phyloP scores from a whole-genome alignment of 2,797 vertebrate genomes.

The Zalophus californianus region DNA sequence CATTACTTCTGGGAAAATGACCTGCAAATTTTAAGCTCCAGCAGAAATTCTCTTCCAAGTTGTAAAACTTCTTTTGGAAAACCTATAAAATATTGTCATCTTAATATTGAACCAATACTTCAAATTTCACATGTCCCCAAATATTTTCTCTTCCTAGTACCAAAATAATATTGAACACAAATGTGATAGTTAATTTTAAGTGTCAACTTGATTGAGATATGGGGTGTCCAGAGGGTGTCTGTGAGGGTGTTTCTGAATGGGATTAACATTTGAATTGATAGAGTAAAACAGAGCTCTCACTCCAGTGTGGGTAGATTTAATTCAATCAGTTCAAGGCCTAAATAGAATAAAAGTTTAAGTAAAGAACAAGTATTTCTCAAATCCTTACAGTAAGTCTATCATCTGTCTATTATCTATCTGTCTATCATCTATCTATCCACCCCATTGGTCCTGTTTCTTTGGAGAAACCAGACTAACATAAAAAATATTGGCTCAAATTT shows the following conservation, averaged over 20 bases:
- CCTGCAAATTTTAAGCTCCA: neutral
- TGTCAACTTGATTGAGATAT: neutral
- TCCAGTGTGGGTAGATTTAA: accelerated
- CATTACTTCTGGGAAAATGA: neutral
- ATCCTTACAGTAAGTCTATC: neutral
- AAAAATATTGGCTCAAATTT: neutral
- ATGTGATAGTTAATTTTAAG: neutral
- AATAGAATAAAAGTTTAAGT: neutral
- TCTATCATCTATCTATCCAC: neutral
- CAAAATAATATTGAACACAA: neutral
- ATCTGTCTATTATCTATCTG: neutral
- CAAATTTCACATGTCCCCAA: neutral
- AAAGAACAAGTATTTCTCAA: neutral
- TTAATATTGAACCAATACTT: neutral
- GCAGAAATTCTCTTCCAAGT: neutral
- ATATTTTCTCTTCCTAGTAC: neutral
- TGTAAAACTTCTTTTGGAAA: neutral
- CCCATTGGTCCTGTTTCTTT: neutral
- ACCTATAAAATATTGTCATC: neutral
- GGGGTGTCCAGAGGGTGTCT: neutral
- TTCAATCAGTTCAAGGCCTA: neutral
- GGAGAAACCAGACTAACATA: neutral
- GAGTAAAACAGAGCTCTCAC: neutral
- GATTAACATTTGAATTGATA: neutral
- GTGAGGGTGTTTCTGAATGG: neutral